phyloP scores from a whole-genome alignment of 2,113 vertebrate species.

The Pseudolaguvia tuberculata region DNA sequence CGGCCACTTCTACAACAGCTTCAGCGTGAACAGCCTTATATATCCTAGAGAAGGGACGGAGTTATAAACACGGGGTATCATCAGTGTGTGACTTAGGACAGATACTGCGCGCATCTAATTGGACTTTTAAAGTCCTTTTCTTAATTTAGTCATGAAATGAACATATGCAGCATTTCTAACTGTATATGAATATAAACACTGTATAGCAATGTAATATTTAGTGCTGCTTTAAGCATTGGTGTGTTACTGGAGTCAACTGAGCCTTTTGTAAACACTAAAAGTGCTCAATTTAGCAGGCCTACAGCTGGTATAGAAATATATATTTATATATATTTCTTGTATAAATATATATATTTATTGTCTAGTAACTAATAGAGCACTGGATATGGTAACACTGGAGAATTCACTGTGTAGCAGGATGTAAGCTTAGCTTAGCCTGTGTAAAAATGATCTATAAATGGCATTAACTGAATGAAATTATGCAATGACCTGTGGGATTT shows the following conservation, averaged over 20 bases:
- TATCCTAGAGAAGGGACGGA: constrained; percentile 88
- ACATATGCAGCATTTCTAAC: background rate
- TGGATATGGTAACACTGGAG: background rate
- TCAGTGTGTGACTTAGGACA: background rate
- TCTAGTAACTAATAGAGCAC: no score
- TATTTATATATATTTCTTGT: no score
- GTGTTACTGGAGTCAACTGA: background rate
- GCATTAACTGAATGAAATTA: constrained; percentile 5
- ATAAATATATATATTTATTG: no score
- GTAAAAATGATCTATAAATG: constrained; percentile 6
- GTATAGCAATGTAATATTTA: background rate
- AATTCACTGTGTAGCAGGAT: background rate
- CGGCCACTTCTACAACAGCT: constrained; percentile 83
- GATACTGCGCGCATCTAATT: background rate
- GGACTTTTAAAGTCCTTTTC: background rate
- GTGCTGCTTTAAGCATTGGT: background rate
- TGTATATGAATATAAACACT: no score
- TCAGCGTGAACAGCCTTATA: constrained; percentile 93
- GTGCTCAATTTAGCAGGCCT: background rate
- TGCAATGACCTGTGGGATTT: background rate
- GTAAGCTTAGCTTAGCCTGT: background rate
- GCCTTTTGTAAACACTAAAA: background rate
- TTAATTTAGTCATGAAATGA: background rate
- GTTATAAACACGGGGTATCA: constrained; percentile 64
- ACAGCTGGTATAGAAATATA: background rate